Evolutionary conservation across 2,113 vertebrate genomes (phyloP), one percentile per base, ranked within the genome.

Genomic region (Parotia lawesii): DNA sequence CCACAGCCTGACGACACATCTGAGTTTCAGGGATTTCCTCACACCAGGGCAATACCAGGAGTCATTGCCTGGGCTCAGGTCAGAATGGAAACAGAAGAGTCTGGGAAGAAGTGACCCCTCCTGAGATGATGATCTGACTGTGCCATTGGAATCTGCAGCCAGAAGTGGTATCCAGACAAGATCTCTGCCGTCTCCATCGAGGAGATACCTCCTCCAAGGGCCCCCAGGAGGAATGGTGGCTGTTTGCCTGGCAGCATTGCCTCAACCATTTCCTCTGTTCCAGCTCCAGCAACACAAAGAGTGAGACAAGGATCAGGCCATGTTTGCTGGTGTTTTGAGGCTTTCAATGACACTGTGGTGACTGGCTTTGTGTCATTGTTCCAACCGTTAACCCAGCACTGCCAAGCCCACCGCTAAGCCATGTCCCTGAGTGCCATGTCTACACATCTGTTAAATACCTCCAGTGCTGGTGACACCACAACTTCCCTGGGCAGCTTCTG

Each of bases 291-390:
- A 51, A 11, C 20, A 44, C 13, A 48, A 61, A 56, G 56, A 66
- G 27, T 0, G 0, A 13, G 8, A 3, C 1, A 5, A 88, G n/a
- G 64, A 90, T 65, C 40, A 33, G 50, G n/a, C 57, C 20, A 0
- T 38, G 14, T 77, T 85, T 94, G 48, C 19, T 75, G 48, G 2
- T 37, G 10, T n/a, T 31, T 54, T 47, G 23, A 67, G 27, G 37
- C 15, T 79, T 78, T 82, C 70, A 53, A 0, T 64, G 27, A 62
- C 17, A 23, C 27, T 18, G 10, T 2, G 3, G 40, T 67, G 48
- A 44, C 44, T 9, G 5, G 11, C 61, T 92, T 81, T 75, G 18
- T 77, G 31, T 25, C 38, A 12, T 15, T 47, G n/a, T 56, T 74
- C 25, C 31, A 28, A 2, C n/a, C 15, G 27, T 62, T 69, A 61